Percentiles rank a stretch among this genome's conserved stretches.
These are phyloP conservation scores for Amphimallon solstitiale DNA, from an alignment of 2,888 invertebrate genomes.

Conservation along the genomic window DNA sequence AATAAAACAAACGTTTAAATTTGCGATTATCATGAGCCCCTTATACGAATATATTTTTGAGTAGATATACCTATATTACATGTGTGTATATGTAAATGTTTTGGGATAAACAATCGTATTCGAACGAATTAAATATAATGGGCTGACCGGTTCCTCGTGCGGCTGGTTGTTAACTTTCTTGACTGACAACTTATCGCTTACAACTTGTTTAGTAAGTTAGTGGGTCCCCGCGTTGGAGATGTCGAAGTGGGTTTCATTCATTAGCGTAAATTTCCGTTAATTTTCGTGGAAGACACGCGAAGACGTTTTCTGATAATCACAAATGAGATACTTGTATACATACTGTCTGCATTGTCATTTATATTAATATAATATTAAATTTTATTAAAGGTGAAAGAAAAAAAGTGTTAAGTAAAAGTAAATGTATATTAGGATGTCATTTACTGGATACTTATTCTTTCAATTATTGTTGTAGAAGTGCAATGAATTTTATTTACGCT, in stretches of 20 bases:
- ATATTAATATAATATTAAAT: too few relatives aligned
- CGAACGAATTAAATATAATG: conserved; percentile 38
- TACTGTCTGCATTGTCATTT: too few relatives aligned
- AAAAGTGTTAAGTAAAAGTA: too few relatives aligned
- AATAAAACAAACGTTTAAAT: neutral
- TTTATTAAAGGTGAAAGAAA: too few relatives aligned
- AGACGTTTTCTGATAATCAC: neutral
- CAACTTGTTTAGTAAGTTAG: conserved; percentile 16
- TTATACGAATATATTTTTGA: neutral
- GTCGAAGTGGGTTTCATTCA: too few relatives aligned
- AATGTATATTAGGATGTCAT: too few relatives aligned
- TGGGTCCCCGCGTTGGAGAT: neutral
- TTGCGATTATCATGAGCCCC: neutral
- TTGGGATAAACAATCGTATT: conserved; percentile 29
- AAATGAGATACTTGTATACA: neutral
- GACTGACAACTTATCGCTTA: conserved; percentile 38
- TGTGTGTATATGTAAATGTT: conserved; percentile 19
- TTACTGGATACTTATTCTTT: too few relatives aligned
- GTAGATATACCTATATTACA: neutral
- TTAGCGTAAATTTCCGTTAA: too few relatives aligned
- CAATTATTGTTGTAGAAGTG: too few relatives aligned
- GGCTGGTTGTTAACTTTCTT: conserved; percentile 37
- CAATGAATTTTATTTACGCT: too few relatives aligned
- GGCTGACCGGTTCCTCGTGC: conserved; percentile 22
- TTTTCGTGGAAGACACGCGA: neutral